These are phyloP conservation scores for Kryptopterus vitreolus DNA, from an alignment of 2,797 vertebrate species.

Conservation along the genomic window DNA sequence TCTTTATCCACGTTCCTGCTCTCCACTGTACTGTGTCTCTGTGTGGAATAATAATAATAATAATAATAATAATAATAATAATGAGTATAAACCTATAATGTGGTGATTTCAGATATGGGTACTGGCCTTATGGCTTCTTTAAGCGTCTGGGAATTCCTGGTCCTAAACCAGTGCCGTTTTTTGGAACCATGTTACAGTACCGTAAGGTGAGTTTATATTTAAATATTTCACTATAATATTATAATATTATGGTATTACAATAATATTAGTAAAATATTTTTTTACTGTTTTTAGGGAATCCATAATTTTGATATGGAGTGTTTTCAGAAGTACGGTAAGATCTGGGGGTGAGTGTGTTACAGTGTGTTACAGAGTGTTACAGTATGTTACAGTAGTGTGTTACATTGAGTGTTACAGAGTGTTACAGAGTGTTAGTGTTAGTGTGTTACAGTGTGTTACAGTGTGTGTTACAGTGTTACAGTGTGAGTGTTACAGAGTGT, in stretches of 20 bases:
- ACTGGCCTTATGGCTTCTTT: slow-evolving; percentile 68
- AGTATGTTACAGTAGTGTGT: not conserved
- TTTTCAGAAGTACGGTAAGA: slow-evolving; percentile 70
- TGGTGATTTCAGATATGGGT: slow-evolving; percentile 60
- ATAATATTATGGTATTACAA: too few species aligned
- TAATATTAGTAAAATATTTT: too few species aligned
- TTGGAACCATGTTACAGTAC: slow-evolving; percentile 68
- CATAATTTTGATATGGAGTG: slow-evolving; percentile 44
- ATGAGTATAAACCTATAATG: not conserved
- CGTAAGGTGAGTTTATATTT: slow-evolving; percentile 52
- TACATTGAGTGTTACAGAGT: too few species aligned
- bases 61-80: not conserved
- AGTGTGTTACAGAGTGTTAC: too few species aligned
- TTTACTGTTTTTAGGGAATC: slow-evolving; percentile 5
- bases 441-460: too few species aligned
- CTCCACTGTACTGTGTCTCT: not conserved
- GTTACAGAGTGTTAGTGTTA: not conserved
- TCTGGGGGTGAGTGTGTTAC: slow-evolving; percentile 72
- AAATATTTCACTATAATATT: too few species aligned
- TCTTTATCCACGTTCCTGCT: too few species aligned
- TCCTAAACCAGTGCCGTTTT: slow-evolving; percentile 65
- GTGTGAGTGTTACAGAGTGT: too few species aligned
- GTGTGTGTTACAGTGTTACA: too few species aligned
- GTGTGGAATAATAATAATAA: too few species aligned
- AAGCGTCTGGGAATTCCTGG: slow-evolving; percentile 69